Evolutionary conservation across 2,113 vertebrate species (phyloP).

Genomic region (pig (Sus scrofa)): DNA sequence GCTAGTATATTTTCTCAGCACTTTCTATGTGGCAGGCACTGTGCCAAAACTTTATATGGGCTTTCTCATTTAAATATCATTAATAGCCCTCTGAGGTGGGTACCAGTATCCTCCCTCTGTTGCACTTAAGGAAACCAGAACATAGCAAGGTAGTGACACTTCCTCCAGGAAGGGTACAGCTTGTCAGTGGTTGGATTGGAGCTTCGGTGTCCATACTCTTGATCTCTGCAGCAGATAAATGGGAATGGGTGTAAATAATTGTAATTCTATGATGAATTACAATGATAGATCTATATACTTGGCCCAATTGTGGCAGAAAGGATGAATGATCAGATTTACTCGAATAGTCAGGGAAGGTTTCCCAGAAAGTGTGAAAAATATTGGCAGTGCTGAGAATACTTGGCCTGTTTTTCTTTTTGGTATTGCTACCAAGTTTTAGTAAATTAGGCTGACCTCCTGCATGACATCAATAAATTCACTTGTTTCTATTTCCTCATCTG

Average conservation of each 20-base stretch:
- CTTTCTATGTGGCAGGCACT: background rate
- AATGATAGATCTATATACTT: conserved; percentile 34
- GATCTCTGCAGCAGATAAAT: background rate
- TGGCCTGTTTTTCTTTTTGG: background rate
- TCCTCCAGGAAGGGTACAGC: background rate
- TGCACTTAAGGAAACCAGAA: background rate
- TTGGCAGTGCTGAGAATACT: conserved; percentile 1
- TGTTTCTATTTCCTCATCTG: conserved; percentile 35
- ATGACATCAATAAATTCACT: conserved; percentile 38
- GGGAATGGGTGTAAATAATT: conserved; percentile 29
- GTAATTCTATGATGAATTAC: conserved; percentile 41
- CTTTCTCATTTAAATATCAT: conserved; percentile 44
- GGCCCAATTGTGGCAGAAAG: background rate
- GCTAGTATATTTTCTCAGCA: background rate
- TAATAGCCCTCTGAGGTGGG: background rate
- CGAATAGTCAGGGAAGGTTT: conserved; percentile 48
- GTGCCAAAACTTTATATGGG: background rate
- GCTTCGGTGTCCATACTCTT: background rate
- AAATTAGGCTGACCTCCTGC: conserved; percentile 25
- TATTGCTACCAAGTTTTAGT: background rate
- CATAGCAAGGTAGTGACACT: background rate
- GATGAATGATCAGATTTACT: conserved; percentile 64
- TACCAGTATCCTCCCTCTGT: background rate
- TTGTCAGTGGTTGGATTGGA: background rate
- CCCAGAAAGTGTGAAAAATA: conserved; percentile 63